Percentiles rank a stretch among this genome's conserved stretches.
Evolutionary conservation across 2,113 vertebrate genomes (phyloP).

Genomic region (Oryzias melastigma): DNA sequence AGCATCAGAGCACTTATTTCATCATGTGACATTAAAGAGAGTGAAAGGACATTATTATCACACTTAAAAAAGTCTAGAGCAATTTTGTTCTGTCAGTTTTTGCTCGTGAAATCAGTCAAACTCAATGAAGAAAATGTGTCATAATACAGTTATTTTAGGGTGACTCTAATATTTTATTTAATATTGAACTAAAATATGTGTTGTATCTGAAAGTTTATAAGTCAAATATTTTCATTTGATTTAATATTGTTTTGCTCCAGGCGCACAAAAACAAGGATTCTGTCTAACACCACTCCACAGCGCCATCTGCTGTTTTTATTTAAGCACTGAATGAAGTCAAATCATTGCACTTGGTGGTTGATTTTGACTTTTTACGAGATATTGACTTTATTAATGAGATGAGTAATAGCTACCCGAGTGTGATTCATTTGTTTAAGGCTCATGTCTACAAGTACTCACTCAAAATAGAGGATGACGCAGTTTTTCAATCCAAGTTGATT

Average conservation of each 20-base stretch:
- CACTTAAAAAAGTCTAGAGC: background rate
- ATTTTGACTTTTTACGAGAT: background rate
- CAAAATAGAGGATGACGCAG: slow-evolving; percentile 6
- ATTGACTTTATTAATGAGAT: background rate
- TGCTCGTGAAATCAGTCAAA: background rate
- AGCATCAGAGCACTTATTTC: slow-evolving; percentile 33
- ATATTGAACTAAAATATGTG: too few species aligned
- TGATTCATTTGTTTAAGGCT: slow-evolving; percentile 1
- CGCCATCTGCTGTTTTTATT: slow-evolving; percentile 57
- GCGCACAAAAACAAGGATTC: background rate
- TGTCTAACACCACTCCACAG: slow-evolving; percentile 36
- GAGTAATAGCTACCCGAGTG: background rate
- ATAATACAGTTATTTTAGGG: background rate
- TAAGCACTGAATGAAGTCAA: background rate
- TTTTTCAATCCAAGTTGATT: background rate
- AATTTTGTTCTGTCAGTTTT: background rate
- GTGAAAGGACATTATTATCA: slow-evolving; percentile 4
- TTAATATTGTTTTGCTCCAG: background rate
- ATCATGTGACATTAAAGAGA: slow-evolving; percentile 23
- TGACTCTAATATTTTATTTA: too few species aligned
- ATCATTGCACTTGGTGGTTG: background rate
- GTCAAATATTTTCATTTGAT: background rate
- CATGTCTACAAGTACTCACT: slow-evolving; percentile 11
- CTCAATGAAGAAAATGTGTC: too few species aligned
- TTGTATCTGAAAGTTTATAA: too few species aligned